phyloP scores from a whole-genome alignment of 2,888 invertebrate species.

The Dicycla oo region DNA sequence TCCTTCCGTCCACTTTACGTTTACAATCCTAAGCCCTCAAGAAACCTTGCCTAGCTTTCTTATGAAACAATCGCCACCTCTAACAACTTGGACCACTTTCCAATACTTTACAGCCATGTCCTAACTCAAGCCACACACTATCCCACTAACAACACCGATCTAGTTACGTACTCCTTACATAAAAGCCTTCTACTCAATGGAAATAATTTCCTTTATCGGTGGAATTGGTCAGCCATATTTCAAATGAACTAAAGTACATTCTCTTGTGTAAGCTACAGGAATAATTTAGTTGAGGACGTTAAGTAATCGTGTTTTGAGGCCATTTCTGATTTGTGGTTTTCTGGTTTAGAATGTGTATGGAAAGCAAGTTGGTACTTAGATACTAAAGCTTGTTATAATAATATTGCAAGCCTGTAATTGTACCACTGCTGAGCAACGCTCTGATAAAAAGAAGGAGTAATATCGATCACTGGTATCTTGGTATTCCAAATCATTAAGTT shows the following conservation, averaged over 20 bases:
- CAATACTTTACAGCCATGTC: constrained; percentile 18
- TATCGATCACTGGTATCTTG: too few species aligned
- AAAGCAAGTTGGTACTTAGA: constrained; percentile 18
- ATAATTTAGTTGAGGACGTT: constrained; percentile 43
- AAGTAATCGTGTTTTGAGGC: constrained; percentile 49
- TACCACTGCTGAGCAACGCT: background rate
- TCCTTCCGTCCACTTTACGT: too few species aligned
- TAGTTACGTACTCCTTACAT: constrained; percentile 57
- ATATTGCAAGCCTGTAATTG: background rate
- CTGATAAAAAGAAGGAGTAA: too few species aligned
- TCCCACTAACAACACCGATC: constrained; percentile 49
- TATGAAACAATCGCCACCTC: background rate
- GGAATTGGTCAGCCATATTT: constrained; percentile 34
- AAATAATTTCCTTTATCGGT: constrained; percentile 57
- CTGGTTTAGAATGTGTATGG: constrained; percentile 47
- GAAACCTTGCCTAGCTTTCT: background rate
- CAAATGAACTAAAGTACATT: background rate
- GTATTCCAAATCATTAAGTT: background rate
- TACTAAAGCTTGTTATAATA: constrained; percentile 13
- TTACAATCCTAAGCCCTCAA: background rate
- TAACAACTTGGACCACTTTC: constrained; percentile 10
- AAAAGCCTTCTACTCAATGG: constrained; percentile 48
- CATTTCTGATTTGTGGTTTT: constrained; percentile 47
- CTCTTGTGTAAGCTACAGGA: constrained; percentile 54
- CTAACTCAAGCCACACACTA: constrained; percentile 27